phyloP scores from a whole-genome alignment of 2,797 vertebrate species.

The Rhabdomys pumilio region DNA sequence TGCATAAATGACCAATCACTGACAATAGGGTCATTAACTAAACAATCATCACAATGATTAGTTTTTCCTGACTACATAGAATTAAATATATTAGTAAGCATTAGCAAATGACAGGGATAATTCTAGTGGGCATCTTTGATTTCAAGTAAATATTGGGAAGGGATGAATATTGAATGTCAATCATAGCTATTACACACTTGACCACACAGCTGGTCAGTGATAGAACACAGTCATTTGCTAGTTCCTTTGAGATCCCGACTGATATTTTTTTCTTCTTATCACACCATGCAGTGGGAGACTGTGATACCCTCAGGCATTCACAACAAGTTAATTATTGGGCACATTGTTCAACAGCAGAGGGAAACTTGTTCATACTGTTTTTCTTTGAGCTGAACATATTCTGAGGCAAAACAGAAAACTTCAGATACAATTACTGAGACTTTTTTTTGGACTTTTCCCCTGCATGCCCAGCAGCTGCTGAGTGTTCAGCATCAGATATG shows the following conservation, averaged over 20 bases:
- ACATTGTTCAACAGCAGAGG: constrained; percentile 80
- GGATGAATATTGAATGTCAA: constrained; percentile 31
- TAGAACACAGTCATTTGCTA: constrained; percentile 8
- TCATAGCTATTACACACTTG: constrained; percentile 40
- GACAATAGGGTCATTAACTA: constrained; percentile 19
- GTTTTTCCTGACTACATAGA: not conserved
- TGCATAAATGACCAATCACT: not conserved
- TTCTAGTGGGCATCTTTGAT: constrained; percentile 25
- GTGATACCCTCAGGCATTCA: constrained; percentile 71
- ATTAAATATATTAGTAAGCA: constrained; percentile 24
- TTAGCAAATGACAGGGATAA: constrained; percentile 57
- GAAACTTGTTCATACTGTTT: constrained; percentile 79
- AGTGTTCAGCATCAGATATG: constrained; percentile 78
- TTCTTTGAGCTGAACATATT: constrained; percentile 76
- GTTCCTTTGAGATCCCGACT: constrained; percentile 30
- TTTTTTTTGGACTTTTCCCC: constrained; percentile 53
- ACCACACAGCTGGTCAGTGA: constrained; percentile 61
- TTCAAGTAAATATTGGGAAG: constrained; percentile 44
- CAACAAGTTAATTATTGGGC: constrained; percentile 78
- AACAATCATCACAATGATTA: constrained; percentile 27
- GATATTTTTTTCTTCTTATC: not conserved
- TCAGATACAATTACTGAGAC: constrained; percentile 77
- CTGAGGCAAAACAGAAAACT: constrained; percentile 80
- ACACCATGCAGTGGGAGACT: not conserved
- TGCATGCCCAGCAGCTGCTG: constrained; percentile 75